These are phyloP conservation scores for Bubo bubo DNA, from an alignment of 2,113 vertebrate species.

Conservation along the genomic window DNA sequence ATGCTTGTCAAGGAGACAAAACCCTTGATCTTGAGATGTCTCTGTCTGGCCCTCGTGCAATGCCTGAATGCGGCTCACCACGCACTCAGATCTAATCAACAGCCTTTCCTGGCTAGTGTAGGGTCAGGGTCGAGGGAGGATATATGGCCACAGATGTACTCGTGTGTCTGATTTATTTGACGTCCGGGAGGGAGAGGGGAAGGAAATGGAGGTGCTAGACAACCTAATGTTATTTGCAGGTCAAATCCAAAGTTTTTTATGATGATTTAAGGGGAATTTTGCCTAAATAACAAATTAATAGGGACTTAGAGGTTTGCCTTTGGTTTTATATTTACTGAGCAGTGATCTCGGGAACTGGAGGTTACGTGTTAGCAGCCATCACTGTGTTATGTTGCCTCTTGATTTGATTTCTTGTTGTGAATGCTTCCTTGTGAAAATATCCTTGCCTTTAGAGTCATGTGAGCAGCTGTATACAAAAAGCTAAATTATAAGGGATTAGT, in stretches of 20 bases:
- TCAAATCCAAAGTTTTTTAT: background rate
- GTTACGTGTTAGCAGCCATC: background rate
- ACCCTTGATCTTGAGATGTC: background rate
- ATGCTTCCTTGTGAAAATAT: background rate
- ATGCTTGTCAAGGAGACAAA: background rate
- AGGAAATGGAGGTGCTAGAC: background rate
- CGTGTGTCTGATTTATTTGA: background rate
- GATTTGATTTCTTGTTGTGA: background rate
- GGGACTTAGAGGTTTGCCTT: background rate
- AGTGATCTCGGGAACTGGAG: background rate
- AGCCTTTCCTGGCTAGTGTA: background rate
- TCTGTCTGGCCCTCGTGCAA: background rate
- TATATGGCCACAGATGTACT: background rate
- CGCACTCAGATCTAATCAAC: accelerated
- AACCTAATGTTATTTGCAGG: background rate
- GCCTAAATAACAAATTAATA: background rate
- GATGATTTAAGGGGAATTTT: background rate
- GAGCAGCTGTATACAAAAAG: background rate
- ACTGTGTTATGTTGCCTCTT: background rate
- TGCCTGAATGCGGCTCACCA: background rate
- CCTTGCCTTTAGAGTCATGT: background rate
- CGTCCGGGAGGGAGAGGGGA: background rate
- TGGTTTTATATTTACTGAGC: background rate
- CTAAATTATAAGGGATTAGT: background rate
- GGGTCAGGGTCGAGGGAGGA: background rate